Conservation (phyloP, 2,113 vertebrate species). For the Catharus bicknelli region DNA sequence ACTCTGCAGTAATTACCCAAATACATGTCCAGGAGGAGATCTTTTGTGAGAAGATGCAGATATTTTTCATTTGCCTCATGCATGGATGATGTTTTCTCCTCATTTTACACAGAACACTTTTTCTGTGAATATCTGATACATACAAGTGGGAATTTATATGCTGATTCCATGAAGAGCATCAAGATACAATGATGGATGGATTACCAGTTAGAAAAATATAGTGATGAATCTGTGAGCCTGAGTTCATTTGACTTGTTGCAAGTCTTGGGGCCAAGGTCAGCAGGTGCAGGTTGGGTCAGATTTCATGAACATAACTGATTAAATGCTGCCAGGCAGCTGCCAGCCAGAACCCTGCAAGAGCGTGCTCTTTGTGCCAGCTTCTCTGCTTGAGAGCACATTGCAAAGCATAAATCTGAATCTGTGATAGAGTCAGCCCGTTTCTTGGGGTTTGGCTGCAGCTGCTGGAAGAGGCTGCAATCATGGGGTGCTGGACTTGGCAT, state of each 20-base stretch:
- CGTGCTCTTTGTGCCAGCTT: neutral
- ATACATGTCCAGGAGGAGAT: neutral
- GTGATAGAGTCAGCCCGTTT: neutral
- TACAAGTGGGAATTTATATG: rapidly evolving
- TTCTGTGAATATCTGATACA: neutral
- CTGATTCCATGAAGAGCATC: neutral
- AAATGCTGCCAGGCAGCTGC: neutral
- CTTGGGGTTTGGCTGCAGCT: neutral
- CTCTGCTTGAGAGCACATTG: conserved; percentile 23
- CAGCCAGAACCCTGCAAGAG: conserved; percentile 19
- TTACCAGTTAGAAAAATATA: neutral
- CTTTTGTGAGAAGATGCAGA: neutral
- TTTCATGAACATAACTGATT: neutral
- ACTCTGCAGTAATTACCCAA: neutral
- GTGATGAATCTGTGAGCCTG: neutral
- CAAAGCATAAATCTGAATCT: neutral
- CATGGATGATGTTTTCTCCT: neutral
- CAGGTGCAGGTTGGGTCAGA: neutral
- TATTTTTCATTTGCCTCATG: neutral
- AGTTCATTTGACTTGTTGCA: neutral
- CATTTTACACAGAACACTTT: neutral
- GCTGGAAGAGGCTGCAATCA: neutral
- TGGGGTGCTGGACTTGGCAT: neutral
- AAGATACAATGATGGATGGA: neutral
- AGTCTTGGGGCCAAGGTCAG: conserved; percentile 1